These are phyloP conservation scores for Ovis aries DNA, from an alignment of 2,113 vertebrate species.

Conservation along the genomic window ARS-UI_Ramb_v3.0 NC_056054.1:235363001-235363500, in stretches of 20 bases:
- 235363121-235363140: fast-evolving
- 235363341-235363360: background rate
- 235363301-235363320: background rate
- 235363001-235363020: background rate
- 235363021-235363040: background rate
- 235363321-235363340: background rate
- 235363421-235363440: background rate
- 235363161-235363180: background rate
- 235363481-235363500: background rate
- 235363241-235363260: background rate
- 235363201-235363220: background rate
- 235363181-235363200: background rate
- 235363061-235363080: background rate
- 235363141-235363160: background rate
- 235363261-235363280: background rate
- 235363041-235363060: background rate
- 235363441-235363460: background rate
- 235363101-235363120: background rate
- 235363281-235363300: background rate
- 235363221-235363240: background rate
- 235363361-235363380: background rate
- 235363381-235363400: background rate
- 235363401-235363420: background rate
- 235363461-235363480: background rate
- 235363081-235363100: background rate